Conservation (phyloP, 1,140 invertebrate genomes). For the Dendroctonus valens region DNA sequence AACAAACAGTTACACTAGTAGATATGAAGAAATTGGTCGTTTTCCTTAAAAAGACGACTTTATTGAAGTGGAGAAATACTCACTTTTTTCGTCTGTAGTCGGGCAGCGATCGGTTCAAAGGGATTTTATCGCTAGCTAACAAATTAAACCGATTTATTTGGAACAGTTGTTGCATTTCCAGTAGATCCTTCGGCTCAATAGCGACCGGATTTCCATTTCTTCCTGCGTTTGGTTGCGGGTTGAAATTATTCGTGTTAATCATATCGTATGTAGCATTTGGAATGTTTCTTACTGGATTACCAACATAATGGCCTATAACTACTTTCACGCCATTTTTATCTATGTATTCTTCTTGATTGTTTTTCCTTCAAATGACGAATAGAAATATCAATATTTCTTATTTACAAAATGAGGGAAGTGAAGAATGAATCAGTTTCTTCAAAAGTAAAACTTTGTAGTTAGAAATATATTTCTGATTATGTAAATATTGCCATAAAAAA, state of each 20-base stretch:
- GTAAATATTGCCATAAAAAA: too few relatives aligned
- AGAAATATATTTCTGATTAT: too few relatives aligned
- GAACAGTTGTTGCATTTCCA: slow-evolving; percentile 77
- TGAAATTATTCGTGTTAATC: slow-evolving; percentile 79
- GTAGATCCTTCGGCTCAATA: slow-evolving; percentile 70
- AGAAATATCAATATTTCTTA: background rate
- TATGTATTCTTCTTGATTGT: slow-evolving; percentile 65
- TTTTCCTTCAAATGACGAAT: slow-evolving; percentile 35
- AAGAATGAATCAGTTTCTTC: too few relatives aligned
- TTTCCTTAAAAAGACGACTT: too few relatives aligned
- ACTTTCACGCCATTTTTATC: slow-evolving; percentile 73
- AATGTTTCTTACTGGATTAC: slow-evolving; percentile 48
- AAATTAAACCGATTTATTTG: slow-evolving; percentile 89
- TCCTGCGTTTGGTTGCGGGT: slow-evolving; percentile 72
- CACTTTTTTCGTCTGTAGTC: slow-evolving; percentile 79
- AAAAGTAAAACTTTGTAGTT: too few relatives aligned
- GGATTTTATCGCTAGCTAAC: slow-evolving; percentile 87
- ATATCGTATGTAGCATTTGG: slow-evolving; percentile 61
- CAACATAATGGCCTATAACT: slow-evolving; percentile 81
- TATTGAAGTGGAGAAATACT: too few relatives aligned
- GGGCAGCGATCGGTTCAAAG: slow-evolving; percentile 85
- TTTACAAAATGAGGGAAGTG: too few relatives aligned
- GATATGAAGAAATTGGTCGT: too few relatives aligned
- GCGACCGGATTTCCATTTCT: slow-evolving; percentile 79
- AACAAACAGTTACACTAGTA: background rate